phyloP scores from a whole-genome alignment of 1,140 invertebrate species.

The Zaprionus davidi region DNA sequence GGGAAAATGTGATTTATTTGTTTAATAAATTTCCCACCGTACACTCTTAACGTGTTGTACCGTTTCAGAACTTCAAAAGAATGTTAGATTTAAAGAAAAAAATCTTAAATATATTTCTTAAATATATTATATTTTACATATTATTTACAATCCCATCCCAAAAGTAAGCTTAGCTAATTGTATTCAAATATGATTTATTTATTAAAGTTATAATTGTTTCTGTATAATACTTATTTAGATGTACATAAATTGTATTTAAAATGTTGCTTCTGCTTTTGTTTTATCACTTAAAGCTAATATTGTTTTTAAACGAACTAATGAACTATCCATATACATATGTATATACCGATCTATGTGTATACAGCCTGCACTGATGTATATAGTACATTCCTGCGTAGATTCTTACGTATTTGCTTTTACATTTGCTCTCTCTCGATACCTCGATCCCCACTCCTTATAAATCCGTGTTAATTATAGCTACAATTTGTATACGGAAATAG shows the following conservation, averaged over 20 bases:
- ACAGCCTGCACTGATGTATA: slow-evolving; percentile 39
- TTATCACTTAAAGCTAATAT: slow-evolving; percentile 64
- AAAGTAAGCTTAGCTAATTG: slow-evolving; percentile 13
- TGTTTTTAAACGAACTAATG: slow-evolving; percentile 60
- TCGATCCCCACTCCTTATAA: slow-evolving; percentile 34
- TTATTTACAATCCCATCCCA: background rate
- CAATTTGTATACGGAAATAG: slow-evolving; percentile 67
- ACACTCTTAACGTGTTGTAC: no score
- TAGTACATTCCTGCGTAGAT: slow-evolving; percentile 52
- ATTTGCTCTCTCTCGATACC: background rate
- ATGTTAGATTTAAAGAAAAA: no score
- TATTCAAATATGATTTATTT: slow-evolving; percentile 74
- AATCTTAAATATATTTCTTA: no score
- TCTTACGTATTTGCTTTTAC: slow-evolving; percentile 64
- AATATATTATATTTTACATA: no score
- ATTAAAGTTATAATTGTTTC: slow-evolving; percentile 64
- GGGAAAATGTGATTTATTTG: no score
- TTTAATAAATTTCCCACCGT: no score
- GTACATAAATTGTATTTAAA: slow-evolving; percentile 65
- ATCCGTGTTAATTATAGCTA: slow-evolving; percentile 65
- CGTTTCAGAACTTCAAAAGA: no score
- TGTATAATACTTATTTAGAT: slow-evolving; percentile 63
- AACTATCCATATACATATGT: slow-evolving; percentile 44
- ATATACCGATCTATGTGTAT: slow-evolving; percentile 45
- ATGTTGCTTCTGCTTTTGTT: slow-evolving; percentile 29